A percentile compares a stretch with the other conserved stretches of the same genome.
phyloP scores from a whole-genome alignment of 64 coral and sea anemone genomes.

The Hydrozoanthus tunicans region DNA sequence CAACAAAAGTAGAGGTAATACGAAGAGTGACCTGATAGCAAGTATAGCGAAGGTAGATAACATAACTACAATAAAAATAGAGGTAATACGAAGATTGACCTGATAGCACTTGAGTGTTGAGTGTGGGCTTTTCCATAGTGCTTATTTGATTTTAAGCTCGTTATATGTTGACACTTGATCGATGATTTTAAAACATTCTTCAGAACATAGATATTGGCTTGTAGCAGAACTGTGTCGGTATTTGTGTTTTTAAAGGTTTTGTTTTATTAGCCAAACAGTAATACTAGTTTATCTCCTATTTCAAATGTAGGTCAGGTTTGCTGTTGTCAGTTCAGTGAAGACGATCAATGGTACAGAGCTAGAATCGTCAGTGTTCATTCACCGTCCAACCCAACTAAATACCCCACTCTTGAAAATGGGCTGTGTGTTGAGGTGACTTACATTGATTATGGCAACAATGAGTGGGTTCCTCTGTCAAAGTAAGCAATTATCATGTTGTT shows the following conservation, averaged over 20 bases:
- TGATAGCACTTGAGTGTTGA: too few species aligned
- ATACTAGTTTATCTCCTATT: neutral
- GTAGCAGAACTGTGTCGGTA: too few species aligned
- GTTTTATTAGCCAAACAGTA: neutral
- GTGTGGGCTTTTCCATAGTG: too few species aligned
- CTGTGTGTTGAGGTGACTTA: slow-evolving; percentile 76
- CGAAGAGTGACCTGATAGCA: too few species aligned
- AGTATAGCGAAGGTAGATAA: too few species aligned
- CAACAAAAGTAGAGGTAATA: too few species aligned
- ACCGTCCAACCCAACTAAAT: slow-evolving; percentile 39
- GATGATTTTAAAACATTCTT: too few species aligned
- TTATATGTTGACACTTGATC: too few species aligned
- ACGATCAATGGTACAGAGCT: slow-evolving; percentile 94
- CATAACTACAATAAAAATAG: too few species aligned
- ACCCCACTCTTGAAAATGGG: slow-evolving; percentile 73
- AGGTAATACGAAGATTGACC: too few species aligned
- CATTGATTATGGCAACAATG: slow-evolving; percentile 94
- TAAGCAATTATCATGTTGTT: neutral
- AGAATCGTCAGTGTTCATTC: slow-evolving; percentile 66
- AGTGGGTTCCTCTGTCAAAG: slow-evolving; percentile 86
- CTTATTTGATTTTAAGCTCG: too few species aligned
- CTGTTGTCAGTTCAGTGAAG: slow-evolving; percentile 77
- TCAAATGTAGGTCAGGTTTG: slow-evolving; percentile 58
- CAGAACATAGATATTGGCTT: too few species aligned
- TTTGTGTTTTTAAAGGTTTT: neutral